A percentile compares a stretch with the other conserved stretches of the same genome.
phyloP scores from a whole-genome alignment of 2,113 vertebrate species.

The Balaeniceps rex region DNA sequence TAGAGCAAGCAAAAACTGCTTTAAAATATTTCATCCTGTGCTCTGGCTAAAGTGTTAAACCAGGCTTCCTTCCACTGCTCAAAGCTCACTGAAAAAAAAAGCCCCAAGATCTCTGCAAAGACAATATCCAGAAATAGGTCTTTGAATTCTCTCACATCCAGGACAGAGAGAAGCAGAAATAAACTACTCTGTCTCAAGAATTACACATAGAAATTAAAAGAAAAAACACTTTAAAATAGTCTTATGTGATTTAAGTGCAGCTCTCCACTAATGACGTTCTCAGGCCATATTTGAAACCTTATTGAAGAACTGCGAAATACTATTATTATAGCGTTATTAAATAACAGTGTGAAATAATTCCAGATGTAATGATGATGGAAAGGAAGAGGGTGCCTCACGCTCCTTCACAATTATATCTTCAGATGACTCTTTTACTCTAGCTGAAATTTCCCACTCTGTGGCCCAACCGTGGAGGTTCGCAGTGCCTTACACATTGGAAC shows the following conservation, averaged over 20 bases:
- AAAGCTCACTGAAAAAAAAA: background rate
- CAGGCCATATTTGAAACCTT: background rate
- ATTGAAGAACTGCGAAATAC: background rate
- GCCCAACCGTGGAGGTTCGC: background rate
- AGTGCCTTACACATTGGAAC: background rate
- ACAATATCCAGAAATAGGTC: background rate
- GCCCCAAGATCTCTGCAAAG: background rate
- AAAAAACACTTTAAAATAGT: background rate
- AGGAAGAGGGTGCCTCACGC: background rate
- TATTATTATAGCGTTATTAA: background rate
- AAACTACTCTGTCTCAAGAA: background rate
- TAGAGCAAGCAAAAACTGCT: background rate
- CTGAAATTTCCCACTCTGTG: background rate
- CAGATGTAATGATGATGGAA: background rate
- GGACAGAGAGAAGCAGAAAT: background rate
- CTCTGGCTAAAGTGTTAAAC: background rate
- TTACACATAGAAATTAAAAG: background rate
- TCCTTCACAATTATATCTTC: background rate
- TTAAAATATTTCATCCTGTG: background rate
- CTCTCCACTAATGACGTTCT: background rate
- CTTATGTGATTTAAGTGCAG: background rate
- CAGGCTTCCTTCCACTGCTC: background rate
- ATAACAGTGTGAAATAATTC: conserved; percentile 9
- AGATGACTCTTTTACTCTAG: background rate
- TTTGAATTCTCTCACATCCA: background rate